These are phyloP conservation scores for Catajapyx aquilonaris DNA, from an alignment of 1,140 invertebrate genomes.

Conservation along the genomic window DNA sequence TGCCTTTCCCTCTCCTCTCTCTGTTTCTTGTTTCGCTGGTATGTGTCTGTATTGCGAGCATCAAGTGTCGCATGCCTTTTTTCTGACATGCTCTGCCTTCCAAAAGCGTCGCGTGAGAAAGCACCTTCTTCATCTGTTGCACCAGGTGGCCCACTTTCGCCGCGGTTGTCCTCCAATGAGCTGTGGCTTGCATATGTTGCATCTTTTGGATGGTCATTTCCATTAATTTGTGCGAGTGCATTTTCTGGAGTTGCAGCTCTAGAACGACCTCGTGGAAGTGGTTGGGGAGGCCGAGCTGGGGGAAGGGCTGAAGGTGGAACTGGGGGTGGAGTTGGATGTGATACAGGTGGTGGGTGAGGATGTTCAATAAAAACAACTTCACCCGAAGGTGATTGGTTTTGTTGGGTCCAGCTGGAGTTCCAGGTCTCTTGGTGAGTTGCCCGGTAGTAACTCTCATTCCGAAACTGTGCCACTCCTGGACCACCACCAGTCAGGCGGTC, in stretches of 20 bases:
- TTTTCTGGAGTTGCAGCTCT: conserved; percentile 13
- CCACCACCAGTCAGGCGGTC: conserved; percentile 49
- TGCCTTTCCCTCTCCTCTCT: conserved; percentile 26
- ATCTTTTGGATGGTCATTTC: conserved; percentile 3
- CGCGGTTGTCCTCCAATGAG: too few species aligned
- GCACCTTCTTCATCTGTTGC: conserved; percentile 35
- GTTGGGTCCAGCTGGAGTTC: conserved; percentile 20
- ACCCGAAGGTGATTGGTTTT: conserved; percentile 26
- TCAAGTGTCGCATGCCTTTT: conserved; percentile 85
- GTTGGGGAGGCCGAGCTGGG: too few species aligned
- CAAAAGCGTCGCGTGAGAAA: conserved; percentile 74
- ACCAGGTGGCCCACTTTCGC: too few species aligned
- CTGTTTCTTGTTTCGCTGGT: conserved; percentile 76
- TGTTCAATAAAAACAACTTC: conserved; percentile 48
- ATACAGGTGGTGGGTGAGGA: conserved; percentile 21
- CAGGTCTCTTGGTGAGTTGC: too few species aligned
- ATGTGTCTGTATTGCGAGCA: conserved; percentile 84
- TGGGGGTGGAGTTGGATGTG: too few species aligned
- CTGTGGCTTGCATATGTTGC: too few species aligned
- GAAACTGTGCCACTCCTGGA: too few species aligned
- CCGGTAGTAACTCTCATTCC: conserved; percentile 68
- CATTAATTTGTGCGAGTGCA: conserved; percentile 5
- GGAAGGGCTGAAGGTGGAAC: too few species aligned
- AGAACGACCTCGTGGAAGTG: too few species aligned
- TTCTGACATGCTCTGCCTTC: conserved; percentile 90